Conservation (phyloP, 2,888 invertebrate species). For the Drosophila ustulata region DNA sequence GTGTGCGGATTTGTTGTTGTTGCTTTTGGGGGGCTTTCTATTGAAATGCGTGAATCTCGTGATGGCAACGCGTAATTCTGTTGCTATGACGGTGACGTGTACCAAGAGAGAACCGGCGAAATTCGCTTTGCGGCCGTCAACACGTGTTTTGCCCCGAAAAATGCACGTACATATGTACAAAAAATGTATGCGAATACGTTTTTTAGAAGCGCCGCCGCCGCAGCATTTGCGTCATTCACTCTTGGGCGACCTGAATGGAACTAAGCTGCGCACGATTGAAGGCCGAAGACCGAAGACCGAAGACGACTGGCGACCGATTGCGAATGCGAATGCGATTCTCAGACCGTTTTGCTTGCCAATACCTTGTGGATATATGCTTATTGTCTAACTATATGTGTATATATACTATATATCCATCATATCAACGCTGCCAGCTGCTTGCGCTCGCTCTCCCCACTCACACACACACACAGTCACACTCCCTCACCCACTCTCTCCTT, state of each 20-base stretch:
- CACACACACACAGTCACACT: not conserved
- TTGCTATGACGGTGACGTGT: constrained; percentile 46
- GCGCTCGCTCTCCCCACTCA: constrained; percentile 5
- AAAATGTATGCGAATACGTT: too few relatives aligned
- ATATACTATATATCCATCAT: constrained; percentile 39
- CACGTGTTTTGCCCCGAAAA: constrained; percentile 40
- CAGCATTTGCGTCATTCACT: constrained; percentile 20
- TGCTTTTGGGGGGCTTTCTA: constrained; percentile 22
- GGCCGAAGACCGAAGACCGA: constrained; percentile 15
- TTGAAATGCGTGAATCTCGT: constrained; percentile 40
- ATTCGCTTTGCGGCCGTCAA: constrained; percentile 22
- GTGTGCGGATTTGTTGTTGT: constrained; percentile 6
- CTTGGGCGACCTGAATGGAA: constrained; percentile 17
- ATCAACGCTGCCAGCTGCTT: constrained; percentile 28
- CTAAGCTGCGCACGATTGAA: constrained; percentile 46
- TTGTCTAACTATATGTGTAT: not conserved
- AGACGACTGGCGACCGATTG: not conserved
- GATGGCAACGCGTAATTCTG: constrained; percentile 18
- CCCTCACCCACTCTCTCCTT: constrained; percentile 3
- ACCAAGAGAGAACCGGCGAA: constrained; percentile 23
- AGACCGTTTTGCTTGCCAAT: constrained; percentile 27
- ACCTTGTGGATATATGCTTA: constrained; percentile 20
- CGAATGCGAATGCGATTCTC: not conserved
- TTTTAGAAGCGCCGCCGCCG: not conserved
- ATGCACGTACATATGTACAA: too few relatives aligned